Evolutionary conservation across 2,888 invertebrate genomes (phyloP).

Genomic region (Drosophila austrosaltans): DNA sequence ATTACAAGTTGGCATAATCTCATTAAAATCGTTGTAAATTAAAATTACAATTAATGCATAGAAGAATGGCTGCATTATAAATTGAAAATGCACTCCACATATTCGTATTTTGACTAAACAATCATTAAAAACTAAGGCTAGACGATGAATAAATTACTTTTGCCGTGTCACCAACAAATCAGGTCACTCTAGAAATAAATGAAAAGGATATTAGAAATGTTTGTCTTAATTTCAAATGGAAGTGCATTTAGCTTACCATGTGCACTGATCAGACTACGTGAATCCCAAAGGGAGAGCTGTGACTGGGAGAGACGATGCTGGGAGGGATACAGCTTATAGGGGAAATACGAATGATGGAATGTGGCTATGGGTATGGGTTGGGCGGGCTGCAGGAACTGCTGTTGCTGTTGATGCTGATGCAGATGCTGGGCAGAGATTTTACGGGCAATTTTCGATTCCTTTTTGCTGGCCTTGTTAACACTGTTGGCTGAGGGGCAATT

Average conservation of each 20-base stretch:
- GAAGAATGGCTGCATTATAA: conserved; percentile 69
- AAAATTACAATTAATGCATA: conserved; percentile 50
- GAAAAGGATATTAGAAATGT: background rate
- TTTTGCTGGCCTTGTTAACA: conserved; percentile 49
- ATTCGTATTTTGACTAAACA: conserved; percentile 65
- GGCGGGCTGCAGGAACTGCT: conserved; percentile 64
- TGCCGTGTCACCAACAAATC: conserved; percentile 43
- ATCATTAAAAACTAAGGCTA: conserved; percentile 59
- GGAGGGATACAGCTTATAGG: conserved; percentile 81
- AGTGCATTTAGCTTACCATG: conserved; percentile 67
- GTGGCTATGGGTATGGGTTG: conserved; percentile 82
- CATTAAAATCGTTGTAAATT: conserved; percentile 65
- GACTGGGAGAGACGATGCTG: conserved; percentile 83
- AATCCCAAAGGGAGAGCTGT: conserved; percentile 82
- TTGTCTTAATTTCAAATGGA: background rate
- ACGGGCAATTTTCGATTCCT: conserved; percentile 81
- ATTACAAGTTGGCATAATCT: conserved; percentile 74
- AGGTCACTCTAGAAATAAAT: conserved; percentile 67
- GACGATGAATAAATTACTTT: conserved; percentile 64
- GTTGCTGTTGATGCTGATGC: conserved; percentile 58
- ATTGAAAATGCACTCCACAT: conserved; percentile 68
- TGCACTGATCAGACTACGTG: conserved; percentile 82
- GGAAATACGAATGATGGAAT: conserved; percentile 81
- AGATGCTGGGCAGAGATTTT: conserved; percentile 81
- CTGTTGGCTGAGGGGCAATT: conserved; percentile 48